Base-by-base conservation (phyloP, 2,113 vertebrate genomes). In the Amblyopsis rosae region DNA sequence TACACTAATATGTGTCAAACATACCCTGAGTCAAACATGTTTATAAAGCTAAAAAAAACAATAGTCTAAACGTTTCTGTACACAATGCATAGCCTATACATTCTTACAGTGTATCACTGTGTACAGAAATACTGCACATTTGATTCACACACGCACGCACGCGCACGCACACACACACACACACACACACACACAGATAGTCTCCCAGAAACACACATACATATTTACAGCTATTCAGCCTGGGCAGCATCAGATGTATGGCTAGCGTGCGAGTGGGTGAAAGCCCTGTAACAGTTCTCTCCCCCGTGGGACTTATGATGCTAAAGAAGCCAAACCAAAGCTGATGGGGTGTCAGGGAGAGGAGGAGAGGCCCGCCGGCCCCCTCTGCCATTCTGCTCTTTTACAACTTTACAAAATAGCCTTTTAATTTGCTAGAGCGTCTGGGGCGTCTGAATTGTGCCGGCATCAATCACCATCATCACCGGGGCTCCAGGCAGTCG, bases 361-460 rank as follows among this genome's bases (percentile, higher is more conserved):
- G 47, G 12, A 45, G 46, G 70, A 32, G 60, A 19, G 49, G 47
- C 69, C 77, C 64, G 53, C 73, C 69, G 41, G 73, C 79, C 82
- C 82, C 83, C 81, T 79, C 75, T 84, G 81, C 86, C 86, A 82
- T 90, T 90, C 81, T 88, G 79, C 86, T 89, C 87, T 86, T 92
- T 92, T 93, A 91, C 86, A 92, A 92, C 88, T 89, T 88, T 87
- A 91, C 91, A 93, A 93, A 92, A 93, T 92, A 90, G 92, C 84
- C 92, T 92, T 93, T 93, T 93, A 93, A 93, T 93, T 93, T 93
- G 80, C 82, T 89, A 79, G 80, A 80, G 81, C 77, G 90, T 92
- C 91, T 92, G 89, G 81, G 87, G 85, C 84, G 82, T 92, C 91
- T 91, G 91, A 86, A 87, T 85, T 89, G 83, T 87, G 86, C 77